Evolutionary conservation across 2,797 vertebrate species (phyloP), one percentile per base, ranked within the genome.

Genomic region (Pseudochaenichthys georgianus): DNA sequence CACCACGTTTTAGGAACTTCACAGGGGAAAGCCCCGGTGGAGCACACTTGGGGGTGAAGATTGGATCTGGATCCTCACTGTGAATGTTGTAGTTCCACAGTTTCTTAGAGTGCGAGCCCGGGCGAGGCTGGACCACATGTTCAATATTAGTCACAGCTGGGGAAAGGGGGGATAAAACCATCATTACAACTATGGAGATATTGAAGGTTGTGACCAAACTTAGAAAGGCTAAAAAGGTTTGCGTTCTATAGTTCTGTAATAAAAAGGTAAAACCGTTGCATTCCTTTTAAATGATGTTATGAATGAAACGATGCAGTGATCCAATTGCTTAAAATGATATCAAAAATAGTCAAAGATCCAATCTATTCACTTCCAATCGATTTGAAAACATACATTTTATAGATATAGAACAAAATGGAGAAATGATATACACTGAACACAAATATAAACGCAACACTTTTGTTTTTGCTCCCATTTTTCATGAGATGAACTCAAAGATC

Each of bases 1-100:
- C 13, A 58, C 0, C 54, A 19, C 59, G 71, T 58, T 60, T 89
- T 5, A 2, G 1, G 3, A 1, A 0, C 38, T 81, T 87, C 12
- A 3, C 0, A 11, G 55, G 15, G 4, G 28, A 2, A 5, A 3
- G 46, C 1, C 1, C 5, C 4, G 9, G 1, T 8, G n/a, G n/a
- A 0, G 88, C 64, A 66, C 88, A 81, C 9, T 91, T 91, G 21
- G 97, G 97, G 53, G 91, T 66, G 51, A 92, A 96, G 81, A 97
- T 76, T 1, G 96, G 96, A 52, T 99, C 98, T 43, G 95, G 92
- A 90, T 99, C 97, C 52, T 84, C 59, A 75, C 95, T 94, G 12
- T 85, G 85, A 80, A 92, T 75, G 34, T 87, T 91, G 82, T 78
- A 91, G 55, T 94, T 92, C 98, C 98, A 99, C 65, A 99, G 95